Percentiles rank a stretch among this genome's conserved stretches.
Conservation (phyloP, 2,113 vertebrate species). For the Stegastes partitus region DNA sequence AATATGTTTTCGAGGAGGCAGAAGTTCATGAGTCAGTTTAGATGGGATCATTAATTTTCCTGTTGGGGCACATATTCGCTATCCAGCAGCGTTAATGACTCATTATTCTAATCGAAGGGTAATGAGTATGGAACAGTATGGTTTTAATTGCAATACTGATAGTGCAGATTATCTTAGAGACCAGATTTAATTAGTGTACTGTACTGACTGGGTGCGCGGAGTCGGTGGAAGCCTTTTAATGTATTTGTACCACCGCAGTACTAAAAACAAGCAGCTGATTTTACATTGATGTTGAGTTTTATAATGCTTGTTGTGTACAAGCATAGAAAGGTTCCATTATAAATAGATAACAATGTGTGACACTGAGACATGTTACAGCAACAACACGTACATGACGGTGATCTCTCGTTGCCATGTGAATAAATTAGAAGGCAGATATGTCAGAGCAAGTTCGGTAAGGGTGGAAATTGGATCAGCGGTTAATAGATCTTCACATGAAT, state of each 20-base stretch:
- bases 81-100: conserved; percentile 55
- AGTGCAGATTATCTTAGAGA: conserved; percentile 48
- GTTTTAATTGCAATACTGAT: conserved; percentile 56
- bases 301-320: too few relatives aligned
- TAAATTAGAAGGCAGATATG: too few relatives aligned
- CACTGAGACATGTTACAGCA: too few relatives aligned
- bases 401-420: too few relatives aligned
- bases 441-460: too few relatives aligned
- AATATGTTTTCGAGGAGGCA: conserved; percentile 25
- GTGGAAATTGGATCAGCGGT: too few relatives aligned
- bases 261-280: not conserved
- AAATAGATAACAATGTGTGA: too few relatives aligned
- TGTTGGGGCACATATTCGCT: conserved; percentile 36
- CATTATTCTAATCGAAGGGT: conserved; percentile 65
- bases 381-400: too few relatives aligned
- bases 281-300: not conserved
- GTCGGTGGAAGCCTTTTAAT: conserved; percentile 21
- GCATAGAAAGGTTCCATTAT: too few relatives aligned
- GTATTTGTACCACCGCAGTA: conserved; percentile 23
- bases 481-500: too few relatives aligned
- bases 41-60: conserved; percentile 60
- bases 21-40: conserved; percentile 45
- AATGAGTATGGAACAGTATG: conserved; percentile 60
- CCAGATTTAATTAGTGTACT: conserved; percentile 61
- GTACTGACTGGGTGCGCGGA: conserved; percentile 38